phyloP scores from a whole-genome alignment of 1,140 invertebrate genomes.

The Zophobas atratus region DNA sequence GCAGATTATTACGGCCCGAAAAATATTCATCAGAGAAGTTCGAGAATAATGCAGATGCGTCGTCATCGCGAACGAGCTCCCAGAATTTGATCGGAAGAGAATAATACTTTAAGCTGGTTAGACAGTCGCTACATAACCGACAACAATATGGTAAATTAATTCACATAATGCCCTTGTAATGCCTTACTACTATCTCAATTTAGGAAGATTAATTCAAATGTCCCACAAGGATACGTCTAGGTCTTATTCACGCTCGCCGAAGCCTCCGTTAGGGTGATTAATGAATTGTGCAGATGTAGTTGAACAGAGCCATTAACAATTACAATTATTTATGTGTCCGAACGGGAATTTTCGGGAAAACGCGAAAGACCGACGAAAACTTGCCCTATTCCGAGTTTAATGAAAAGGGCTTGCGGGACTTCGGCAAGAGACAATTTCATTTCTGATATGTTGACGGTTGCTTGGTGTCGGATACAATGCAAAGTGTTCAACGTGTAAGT shows the following conservation, averaged over 20 bases:
- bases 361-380: constrained; percentile 3
- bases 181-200: constrained; percentile 46
- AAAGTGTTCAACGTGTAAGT: constrained; percentile 15
- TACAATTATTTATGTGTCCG: constrained; percentile 44
- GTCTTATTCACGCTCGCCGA: constrained; percentile 30
- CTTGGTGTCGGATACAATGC: constrained; percentile 6
- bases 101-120: constrained; percentile 48
- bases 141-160: constrained; percentile 49
- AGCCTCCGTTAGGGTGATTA: constrained; percentile 36
- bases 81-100: constrained; percentile 32
- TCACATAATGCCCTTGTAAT: constrained; percentile 47
- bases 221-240: constrained; percentile 42
- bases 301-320: constrained; percentile 43
- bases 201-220: constrained; percentile 47
- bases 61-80: not conserved
- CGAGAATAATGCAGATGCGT: constrained; percentile 20
- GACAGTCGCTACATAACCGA: constrained; percentile 46
- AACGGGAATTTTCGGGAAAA: constrained; percentile 14
- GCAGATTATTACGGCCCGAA: not conserved
- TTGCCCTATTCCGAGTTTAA: not conserved
- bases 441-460: constrained; percentile 45
- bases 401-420: constrained; percentile 50
- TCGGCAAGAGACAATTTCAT: constrained; percentile 49
- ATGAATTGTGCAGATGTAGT: constrained; percentile 36
- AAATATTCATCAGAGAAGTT: constrained; percentile 22